Evolutionary conservation across 2,888 invertebrate genomes (phyloP).

Genomic region (Camponotus fellah): DNA sequence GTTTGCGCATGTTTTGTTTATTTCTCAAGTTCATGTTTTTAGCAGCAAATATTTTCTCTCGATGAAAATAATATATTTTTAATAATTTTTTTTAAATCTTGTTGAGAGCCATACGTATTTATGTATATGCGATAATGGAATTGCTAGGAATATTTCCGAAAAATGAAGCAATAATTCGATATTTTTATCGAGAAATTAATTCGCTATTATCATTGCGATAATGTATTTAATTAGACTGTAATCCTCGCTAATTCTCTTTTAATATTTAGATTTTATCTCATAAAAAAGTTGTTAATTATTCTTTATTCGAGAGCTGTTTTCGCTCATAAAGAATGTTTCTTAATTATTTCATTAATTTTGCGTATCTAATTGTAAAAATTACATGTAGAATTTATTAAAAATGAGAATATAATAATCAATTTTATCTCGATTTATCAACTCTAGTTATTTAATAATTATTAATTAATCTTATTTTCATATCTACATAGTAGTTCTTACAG

Average conservation of each 20-base stretch:
- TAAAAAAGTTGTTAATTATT: constrained; percentile 12
- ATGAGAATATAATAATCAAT: neutral
- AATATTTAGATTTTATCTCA: constrained; percentile 12
- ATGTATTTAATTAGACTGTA: neutral
- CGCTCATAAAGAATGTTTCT: neutral
- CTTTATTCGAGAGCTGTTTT: neutral
- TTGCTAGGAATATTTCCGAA: neutral
- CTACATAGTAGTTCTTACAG: no score
- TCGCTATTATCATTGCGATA: neutral
- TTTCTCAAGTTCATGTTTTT: neutral
- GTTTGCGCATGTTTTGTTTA: neutral
- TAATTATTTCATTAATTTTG: constrained; percentile 23
- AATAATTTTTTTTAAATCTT: neutral
- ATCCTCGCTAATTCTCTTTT: neutral
- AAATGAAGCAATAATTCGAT: neutral
- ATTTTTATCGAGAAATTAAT: neutral
- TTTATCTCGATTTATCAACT: neutral
- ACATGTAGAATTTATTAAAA: neutral
- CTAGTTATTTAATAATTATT: neutral
- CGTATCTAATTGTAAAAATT: neutral
- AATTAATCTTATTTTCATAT: constrained; percentile 18
- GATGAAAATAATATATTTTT: neutral
- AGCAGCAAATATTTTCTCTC: neutral
- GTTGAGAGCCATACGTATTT: neutral
- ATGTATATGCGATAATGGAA: neutral